Percentiles rank a stretch among this genome's conserved stretches.
Evolutionary conservation across 2,113 vertebrate genomes (phyloP).

Genomic region (Atherinomorus stipes): DNA sequence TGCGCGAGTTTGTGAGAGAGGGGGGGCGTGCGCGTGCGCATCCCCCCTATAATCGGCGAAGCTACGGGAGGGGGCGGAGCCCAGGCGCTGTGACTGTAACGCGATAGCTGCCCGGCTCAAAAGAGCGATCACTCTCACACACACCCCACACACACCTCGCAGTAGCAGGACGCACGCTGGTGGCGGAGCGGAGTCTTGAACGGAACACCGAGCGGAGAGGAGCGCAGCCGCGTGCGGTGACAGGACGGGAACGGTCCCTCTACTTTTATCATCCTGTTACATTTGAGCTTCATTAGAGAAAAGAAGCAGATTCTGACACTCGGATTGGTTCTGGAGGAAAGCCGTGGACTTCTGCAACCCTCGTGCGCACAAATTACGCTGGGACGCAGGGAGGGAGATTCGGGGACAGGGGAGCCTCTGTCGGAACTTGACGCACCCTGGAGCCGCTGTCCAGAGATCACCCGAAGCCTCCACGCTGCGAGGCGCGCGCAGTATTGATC

Average conservation of each 20-base stretch:
- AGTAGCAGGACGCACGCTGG: conserved; percentile 54
- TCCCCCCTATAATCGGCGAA: conserved; percentile 74
- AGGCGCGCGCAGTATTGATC: conserved; percentile 15
- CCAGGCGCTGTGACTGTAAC: conserved; percentile 86
- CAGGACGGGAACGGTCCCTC: conserved; percentile 19
- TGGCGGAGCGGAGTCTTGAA: conserved; percentile 39
- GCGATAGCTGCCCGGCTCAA: conserved; percentile 85
- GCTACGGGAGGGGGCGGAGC: conserved; percentile 85
- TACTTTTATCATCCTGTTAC: conserved; percentile 2
- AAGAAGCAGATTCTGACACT: background rate
- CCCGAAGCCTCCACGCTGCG: conserved; percentile 24
- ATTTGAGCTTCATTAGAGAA: background rate
- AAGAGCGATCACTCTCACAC: conserved; percentile 81
- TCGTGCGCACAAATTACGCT: conserved; percentile 56
- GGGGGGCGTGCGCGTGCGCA: conserved; percentile 20
- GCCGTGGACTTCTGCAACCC: conserved; percentile 15
- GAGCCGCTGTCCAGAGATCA: conserved; percentile 36
- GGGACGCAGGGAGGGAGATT: conserved; percentile 24
- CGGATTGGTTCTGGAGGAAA: background rate
- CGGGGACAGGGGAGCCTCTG: conserved; percentile 3
- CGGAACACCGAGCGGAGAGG: conserved; percentile 14
- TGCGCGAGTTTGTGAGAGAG: conserved; percentile 13
- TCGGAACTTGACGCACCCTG: conserved; percentile 45
- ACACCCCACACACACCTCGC: conserved; percentile 76
- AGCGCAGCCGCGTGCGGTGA: conserved; percentile 40